Conservation (phyloP, 2,797 vertebrate species). For the Acomys russatus region DNA sequence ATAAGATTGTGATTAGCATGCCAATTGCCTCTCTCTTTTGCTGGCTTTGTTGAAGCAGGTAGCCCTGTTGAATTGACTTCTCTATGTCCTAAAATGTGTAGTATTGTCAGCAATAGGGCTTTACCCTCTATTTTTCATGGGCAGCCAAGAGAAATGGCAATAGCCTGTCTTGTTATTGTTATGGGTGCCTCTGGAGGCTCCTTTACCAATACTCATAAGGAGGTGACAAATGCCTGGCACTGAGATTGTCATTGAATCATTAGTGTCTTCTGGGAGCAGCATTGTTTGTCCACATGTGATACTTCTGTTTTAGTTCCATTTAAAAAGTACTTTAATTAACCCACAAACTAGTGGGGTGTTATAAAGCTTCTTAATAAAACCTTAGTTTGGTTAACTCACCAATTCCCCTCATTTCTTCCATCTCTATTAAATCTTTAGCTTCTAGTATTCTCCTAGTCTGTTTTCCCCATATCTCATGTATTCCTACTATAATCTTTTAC, state of each 20-base stretch:
- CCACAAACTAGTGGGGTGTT: background rate
- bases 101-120: background rate
- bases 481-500: background rate
- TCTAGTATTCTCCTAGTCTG: background rate
- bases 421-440: background rate
- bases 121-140: background rate
- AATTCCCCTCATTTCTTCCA: background rate
- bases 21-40: background rate
- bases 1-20: background rate
- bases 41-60: slow-evolving; percentile 1
- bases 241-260: background rate
- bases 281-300: background rate
- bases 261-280: background rate
- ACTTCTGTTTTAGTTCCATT: background rate
- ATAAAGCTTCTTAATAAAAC: background rate
- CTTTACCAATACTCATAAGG: background rate
- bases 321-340: background rate
- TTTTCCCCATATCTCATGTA: background rate
- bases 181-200: background rate
- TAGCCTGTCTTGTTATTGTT: background rate
- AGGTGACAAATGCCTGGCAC: background rate
- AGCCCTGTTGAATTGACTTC: background rate
- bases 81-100: background rate
- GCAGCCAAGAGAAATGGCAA: background rate
- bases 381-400: background rate